Conservation (phyloP, 2,888 invertebrate species). For the Drosophila engyochracea region DNA sequence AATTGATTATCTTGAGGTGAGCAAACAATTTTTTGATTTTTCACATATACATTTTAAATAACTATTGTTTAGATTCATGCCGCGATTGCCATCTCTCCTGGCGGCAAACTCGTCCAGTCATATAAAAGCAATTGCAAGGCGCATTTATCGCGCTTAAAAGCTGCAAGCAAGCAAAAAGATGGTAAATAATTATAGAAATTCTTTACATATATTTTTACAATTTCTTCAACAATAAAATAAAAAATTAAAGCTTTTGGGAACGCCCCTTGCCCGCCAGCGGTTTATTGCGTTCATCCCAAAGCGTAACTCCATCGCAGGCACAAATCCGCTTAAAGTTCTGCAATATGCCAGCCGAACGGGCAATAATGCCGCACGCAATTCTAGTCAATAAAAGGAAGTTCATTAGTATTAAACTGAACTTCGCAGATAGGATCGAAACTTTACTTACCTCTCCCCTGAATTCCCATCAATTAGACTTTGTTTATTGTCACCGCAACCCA, state of each 20-base stretch:
- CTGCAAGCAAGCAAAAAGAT: conserved; percentile 29
- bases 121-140: conserved; percentile 81
- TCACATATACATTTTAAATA: neutral
- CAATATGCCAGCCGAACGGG: conserved; percentile 94
- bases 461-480: conserved; percentile 88
- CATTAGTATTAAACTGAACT: neutral
- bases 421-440: neutral
- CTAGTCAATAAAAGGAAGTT: conserved; percentile 84
- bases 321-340: conserved; percentile 95
- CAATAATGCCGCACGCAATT: conserved; percentile 94
- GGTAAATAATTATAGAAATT: conserved; percentile 19
- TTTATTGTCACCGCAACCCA: conserved; percentile 86
- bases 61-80: conserved; percentile 75
- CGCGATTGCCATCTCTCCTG: conserved; percentile 81
- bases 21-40: neutral
- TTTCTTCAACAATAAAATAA: conserved; percentile 12
- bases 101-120: conserved; percentile 82
- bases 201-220: conserved; percentile 37
- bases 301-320: conserved; percentile 94
- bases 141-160: conserved; percentile 68
- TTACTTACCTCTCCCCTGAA: conserved; percentile 87
- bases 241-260: conserved; percentile 67
- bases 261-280: conserved; percentile 85
- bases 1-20: conserved; percentile 80
- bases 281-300: conserved; percentile 94